Conservation (phyloP, 2,797 vertebrate genomes). For the Trichosurus vulpecula region DNA sequence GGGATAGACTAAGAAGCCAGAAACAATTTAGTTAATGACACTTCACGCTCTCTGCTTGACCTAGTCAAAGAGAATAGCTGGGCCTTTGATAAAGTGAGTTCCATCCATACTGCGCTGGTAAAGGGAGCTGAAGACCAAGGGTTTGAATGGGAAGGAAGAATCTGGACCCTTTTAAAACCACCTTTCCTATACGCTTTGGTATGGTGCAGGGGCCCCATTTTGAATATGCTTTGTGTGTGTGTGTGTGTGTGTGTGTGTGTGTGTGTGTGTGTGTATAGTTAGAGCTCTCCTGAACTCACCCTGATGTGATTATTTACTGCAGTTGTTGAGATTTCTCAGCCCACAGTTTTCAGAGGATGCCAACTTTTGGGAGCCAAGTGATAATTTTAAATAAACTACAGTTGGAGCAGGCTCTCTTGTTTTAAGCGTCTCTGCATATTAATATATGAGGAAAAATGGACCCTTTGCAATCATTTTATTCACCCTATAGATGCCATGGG, state of each 20-base stretch:
- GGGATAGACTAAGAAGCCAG: conserved; percentile 37
- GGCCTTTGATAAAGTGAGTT: conserved; percentile 51
- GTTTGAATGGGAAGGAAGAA: background rate
- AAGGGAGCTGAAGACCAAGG: background rate
- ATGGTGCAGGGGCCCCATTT: background rate
- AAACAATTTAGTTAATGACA: conserved; percentile 59
- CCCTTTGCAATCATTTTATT: conserved; percentile 6
- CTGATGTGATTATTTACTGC: background rate
- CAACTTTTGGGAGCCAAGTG: background rate
- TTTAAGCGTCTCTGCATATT: background rate
- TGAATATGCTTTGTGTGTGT: background rate
- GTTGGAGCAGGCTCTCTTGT: background rate
- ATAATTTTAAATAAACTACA: background rate
- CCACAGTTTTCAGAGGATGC: background rate
- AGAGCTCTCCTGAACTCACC: background rate
- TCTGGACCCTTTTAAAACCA: background rate
- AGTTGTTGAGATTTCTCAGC: background rate
- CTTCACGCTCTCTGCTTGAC: conserved; percentile 25
- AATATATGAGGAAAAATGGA: background rate
- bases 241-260: too few relatives aligned
- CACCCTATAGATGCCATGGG: background rate
- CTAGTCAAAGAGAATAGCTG: conserved; percentile 57
- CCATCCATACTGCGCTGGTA: background rate
- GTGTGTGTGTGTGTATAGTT: too few relatives aligned
- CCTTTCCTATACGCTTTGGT: background rate